Base-by-base conservation (phyloP, 2,888 invertebrate genomes). In the Idaea dimidiata region DNA sequence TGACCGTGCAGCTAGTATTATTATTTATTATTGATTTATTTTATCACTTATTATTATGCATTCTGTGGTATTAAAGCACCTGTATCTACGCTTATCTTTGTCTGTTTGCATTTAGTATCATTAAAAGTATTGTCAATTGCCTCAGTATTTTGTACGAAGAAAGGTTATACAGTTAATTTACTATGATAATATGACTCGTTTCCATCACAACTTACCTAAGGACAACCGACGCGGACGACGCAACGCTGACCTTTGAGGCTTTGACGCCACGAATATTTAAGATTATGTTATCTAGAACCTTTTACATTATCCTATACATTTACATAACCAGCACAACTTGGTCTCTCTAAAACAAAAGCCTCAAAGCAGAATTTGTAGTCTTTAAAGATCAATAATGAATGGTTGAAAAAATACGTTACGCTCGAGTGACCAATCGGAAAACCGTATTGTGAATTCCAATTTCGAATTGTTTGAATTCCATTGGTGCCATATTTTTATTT, bases 381-480 rank as follows among this genome's bases (percentile, higher is more conserved):
- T 64, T 61, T 69, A 43, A 43, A 43, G 43, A 43, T 43, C 43
- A 14, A 43, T 8, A 14, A 43, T 10, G 43, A 59, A 66, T 75
- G 69, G 72, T 74, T 65, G 71, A 73, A 71, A 43, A 70, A 74
- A 75, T 75, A 79, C 74, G 75, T 74, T 75, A 78, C 76, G 77
- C 76, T 66, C 72, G 77, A 80, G 77, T 81, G 80, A 77, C 84
- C 84, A 85, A 85, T 85, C 82, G 75, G 73, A 73, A 69, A 72
- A 66, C 76, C 69, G 72, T 72, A 72, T 75, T 79, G 72, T 70
- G 74, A 81, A 83, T 82, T 83, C 83, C 80, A 78, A 78, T 78
- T 82, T 80, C 67, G 75, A 84, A 84, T 85, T 83, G 81, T 76
- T 81, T 70, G 72, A 83, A 81, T 78, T 76, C 83, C 80, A 69